A percentile compares a stretch with the other conserved stretches of the same genome.
These are phyloP conservation scores for Sinohyriopsis cumingii DNA, from an alignment of 2,888 invertebrate genomes.

Conservation along the genomic window DNA sequence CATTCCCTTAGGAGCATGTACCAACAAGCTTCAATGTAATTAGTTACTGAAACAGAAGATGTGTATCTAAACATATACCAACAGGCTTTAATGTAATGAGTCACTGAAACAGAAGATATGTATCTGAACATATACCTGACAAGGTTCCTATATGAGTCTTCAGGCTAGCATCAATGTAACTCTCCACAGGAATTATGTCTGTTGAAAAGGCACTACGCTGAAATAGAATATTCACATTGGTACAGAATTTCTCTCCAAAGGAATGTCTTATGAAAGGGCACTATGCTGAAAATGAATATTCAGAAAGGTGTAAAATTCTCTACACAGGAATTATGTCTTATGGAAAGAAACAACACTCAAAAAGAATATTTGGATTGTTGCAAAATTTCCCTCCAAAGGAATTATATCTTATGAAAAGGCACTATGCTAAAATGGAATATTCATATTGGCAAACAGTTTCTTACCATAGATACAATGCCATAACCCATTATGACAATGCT, in stretches of 20 bases:
- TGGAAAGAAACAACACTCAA: constrained; percentile 78
- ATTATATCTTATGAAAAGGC: constrained; percentile 85
- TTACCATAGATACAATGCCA: not conserved
- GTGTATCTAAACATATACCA: constrained; percentile 62
- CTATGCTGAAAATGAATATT: constrained; percentile 74
- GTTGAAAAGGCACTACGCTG: constrained; percentile 81
- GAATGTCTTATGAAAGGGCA: constrained; percentile 77
- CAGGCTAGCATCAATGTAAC: constrained; percentile 84
- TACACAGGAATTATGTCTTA: constrained; percentile 60
- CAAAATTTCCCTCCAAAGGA: constrained; percentile 87
- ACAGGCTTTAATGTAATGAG: no score
- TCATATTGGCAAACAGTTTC: no score
- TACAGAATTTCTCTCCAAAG: not conserved
- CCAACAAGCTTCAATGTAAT: no score
- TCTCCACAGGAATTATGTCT: constrained; percentile 88
- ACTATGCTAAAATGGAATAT: constrained; percentile 75
- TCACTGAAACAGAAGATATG: not conserved
- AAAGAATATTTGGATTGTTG: no score
- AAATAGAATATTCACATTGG: constrained; percentile 37
- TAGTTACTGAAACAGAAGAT: not conserved
- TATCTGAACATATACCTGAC: constrained; percentile 73
- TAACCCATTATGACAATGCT: not conserved
- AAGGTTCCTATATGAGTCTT: constrained; percentile 78
- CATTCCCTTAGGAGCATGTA: no score
- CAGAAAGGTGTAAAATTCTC: no score